Evolutionary conservation across 1,140 invertebrate genomes (phyloP).

Genomic region (Sycophila sp.): DNA sequence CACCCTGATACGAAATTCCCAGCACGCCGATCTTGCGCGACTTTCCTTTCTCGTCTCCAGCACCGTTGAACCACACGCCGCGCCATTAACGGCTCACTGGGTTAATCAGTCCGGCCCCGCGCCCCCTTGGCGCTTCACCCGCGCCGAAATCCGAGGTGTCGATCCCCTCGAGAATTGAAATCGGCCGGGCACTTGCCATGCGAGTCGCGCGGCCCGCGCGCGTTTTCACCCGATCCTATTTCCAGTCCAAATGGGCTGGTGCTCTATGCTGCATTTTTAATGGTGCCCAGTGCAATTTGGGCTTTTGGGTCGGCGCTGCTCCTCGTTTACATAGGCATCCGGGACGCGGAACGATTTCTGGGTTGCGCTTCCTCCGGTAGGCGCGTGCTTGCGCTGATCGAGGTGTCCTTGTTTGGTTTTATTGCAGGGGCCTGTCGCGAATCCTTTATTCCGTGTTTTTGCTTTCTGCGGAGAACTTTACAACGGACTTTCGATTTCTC

Average conservation of each 20-base stretch:
- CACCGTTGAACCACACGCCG: slow-evolving; percentile 21
- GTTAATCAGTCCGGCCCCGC: slow-evolving; percentile 50
- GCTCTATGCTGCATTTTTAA: slow-evolving; percentile 34
- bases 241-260: neutral
- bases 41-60: slow-evolving; percentile 51
- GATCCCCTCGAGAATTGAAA: neutral
- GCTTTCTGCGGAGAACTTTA: neutral
- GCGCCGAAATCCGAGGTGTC: no score
- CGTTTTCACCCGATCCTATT: slow-evolving; percentile 5
- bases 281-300: slow-evolving; percentile 15
- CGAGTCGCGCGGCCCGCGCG: slow-evolving; percentile 39
- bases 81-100: slow-evolving; percentile 47
- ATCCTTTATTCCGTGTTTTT: neutral
- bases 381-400: no score
- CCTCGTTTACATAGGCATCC: slow-evolving; percentile 48
- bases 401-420: no score
- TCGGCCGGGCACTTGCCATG: neutral
- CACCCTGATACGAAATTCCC: slow-evolving; percentile 51
- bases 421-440: slow-evolving; percentile 10
- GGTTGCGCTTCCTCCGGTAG: no score
- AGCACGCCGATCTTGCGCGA: slow-evolving; percentile 48
- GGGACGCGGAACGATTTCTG: no score
- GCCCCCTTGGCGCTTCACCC: no score
- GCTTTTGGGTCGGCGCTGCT: slow-evolving; percentile 46
- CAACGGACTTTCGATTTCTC: no score